Base-by-base conservation (phyloP, 2,113 vertebrate genomes). In the human (Homo sapiens) region DNA sequence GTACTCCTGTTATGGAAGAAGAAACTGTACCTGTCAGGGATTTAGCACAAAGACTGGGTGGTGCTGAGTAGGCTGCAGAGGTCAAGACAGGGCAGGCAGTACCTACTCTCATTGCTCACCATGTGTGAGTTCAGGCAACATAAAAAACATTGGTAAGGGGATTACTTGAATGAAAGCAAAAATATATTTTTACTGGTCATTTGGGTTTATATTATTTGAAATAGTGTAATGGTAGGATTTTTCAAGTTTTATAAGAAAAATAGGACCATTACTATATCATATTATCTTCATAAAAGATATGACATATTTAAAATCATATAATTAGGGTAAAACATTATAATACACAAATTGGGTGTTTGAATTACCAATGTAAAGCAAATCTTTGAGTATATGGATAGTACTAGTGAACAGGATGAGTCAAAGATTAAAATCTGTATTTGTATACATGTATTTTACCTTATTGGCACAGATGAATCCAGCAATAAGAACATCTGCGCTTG, bases 401-500 rank as follows among this genome's bases (percentile, higher is more conserved):
- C 13, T 38, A 40, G 3, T 76, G 23, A 94, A 38, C 16, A 57
- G 9, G 3, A 48, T 59, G 22, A 89, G 57, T 73, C 38, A 82
- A 88, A 73, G 50, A 35, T 52, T 48, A 90, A 79, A 40, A 6
- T 45, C 38, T 94, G 0, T 38, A 48, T 84, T 70, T 75, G 75
- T 57, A 85, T n/a, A 35, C 10, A 43, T 13, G 20, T 6, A 11
- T 85, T 89, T 73, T 61, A 50, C 10, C 72, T 94, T 76, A 64
- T 86, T 45, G 94, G 38, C 40, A 76, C 70, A 95, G 76, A 94
- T 88, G 93, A 94, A 84, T 87, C 73, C 81, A 92, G 75, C 68
- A 94, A 43, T 84, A 76, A 94, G 52, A 92, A 88, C 70, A 93
- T 88, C 64, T 93, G 61, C 38, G 61, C 55, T 96, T 88, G 80